These are phyloP conservation scores for Hybognathus amarus DNA, from an alignment of 2,797 vertebrate species.

Conservation along the genomic window DNA sequence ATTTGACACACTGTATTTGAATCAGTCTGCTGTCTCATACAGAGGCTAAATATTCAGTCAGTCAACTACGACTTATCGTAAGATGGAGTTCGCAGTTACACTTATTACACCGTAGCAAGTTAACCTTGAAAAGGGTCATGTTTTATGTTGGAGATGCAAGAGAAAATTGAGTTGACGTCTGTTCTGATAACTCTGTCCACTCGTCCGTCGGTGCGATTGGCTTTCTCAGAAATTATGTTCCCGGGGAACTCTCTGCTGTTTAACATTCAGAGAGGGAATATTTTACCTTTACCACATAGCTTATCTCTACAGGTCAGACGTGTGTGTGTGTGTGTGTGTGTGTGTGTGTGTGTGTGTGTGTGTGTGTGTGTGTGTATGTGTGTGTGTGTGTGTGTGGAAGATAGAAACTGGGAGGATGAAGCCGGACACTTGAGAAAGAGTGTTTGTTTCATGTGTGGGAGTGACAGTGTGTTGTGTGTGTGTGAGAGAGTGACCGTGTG, in stretches of 20 bases:
- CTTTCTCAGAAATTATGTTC: constrained; percentile 33
- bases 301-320: constrained; percentile 51
- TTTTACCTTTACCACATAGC: constrained; percentile 43
- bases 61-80: constrained; percentile 18
- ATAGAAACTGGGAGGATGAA: too few relatives aligned
- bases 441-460: constrained; percentile 39
- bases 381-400: constrained; percentile 32
- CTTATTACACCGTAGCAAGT: constrained; percentile 34
- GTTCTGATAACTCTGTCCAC: constrained; percentile 40
- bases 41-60: constrained; percentile 41
- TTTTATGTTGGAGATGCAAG: constrained; percentile 27
- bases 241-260: neutral
- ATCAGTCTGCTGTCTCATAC: constrained; percentile 20
- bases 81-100: constrained; percentile 32
- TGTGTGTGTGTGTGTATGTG: too few relatives aligned
- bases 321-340: constrained; percentile 22
- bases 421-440: constrained; percentile 42
- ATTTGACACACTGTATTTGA: constrained; percentile 34
- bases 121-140: constrained; percentile 44
- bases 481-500: constrained; percentile 14
- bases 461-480: constrained; percentile 9
- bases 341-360: constrained; percentile 38
- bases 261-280: constrained; percentile 46
- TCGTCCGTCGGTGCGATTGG: neutral
- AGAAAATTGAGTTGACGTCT: constrained; percentile 41